Evolutionary conservation across 2,797 vertebrate genomes (phyloP), one percentile per base, ranked within the genome.

Genomic region (Euthynnus affinis): DNA sequence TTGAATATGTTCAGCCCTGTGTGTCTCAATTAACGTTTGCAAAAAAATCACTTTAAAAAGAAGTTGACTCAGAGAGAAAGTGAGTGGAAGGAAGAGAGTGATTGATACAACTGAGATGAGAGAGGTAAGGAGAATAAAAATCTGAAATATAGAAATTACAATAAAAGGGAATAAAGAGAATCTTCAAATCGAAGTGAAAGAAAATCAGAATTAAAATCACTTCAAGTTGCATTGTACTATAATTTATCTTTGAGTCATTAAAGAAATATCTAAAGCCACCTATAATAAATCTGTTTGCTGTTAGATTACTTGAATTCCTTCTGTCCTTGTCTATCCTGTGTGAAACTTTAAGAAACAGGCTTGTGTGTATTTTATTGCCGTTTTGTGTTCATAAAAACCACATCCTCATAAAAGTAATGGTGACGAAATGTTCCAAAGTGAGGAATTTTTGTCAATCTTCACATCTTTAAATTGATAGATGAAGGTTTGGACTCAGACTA

Each of bases 161-260:
- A 10, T 8, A 53, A 56, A 40, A 48, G 15, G 9, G 5, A 18
- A 34, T 27, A n/a, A 62, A 59, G 34, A 53, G 20, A 37, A 12
- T 17, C 20, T 34, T 37, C 14, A 17, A 34, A 32, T 56, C 8
- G 34, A 42, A 55, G 57, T 48, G 67, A n/a, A 32, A 71, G 57
- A 74, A 87, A 58, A 48, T 71, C 53, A 53, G 49, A 81, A 69
- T 88, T 25, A 49, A 14, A n/a, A 81, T 74, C 55, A 64, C 57
- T 76, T 78, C 76, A 78, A 73, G 62, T 87, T 81, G 63, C 82
- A 70, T 62, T 65, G 63, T 60, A 73, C 65, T 63, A 77, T 67
- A 64, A 74, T 84, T 78, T 83, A 80, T 84, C 81, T 32, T 32
- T 37, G 37, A 37, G 37, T 37, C 37, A 37, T 37, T 37, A 9